Evolutionary conservation across 2,888 invertebrate species (phyloP).

Genomic region (Hirtodrosophila cameraria): DNA sequence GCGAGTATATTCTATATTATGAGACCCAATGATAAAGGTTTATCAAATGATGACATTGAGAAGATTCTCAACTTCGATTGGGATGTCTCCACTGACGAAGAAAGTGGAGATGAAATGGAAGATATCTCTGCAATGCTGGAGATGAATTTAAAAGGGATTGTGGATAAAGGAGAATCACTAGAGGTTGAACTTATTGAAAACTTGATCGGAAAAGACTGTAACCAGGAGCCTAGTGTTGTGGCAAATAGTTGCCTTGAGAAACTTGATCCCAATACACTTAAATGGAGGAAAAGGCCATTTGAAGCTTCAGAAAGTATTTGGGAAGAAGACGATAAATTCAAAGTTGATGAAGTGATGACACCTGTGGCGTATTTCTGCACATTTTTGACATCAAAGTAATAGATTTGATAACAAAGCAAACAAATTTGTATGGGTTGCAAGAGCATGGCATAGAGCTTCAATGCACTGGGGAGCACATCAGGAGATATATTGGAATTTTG

Average conservation of each 20-base stretch:
- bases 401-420: conserved; percentile 8
- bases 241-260: conserved; percentile 1
- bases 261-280: neutral
- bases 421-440: conserved; percentile 9
- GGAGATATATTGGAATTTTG: no score
- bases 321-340: neutral
- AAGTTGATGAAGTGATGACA: neutral
- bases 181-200: conserved; percentile 3
- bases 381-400: neutral
- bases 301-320: conserved; percentile 6
- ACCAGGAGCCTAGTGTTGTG: neutral
- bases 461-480: no score
- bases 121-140: no score
- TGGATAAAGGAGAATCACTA: conserved; percentile 5
- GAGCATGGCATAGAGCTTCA: conserved; percentile 1
- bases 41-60: no score
- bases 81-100: no score
- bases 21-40: no score
- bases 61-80: no score
- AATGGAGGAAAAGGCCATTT: conserved; percentile 3
- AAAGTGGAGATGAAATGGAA: no score
- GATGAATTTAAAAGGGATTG: no score
- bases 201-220: neutral
- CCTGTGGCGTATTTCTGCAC: conserved; percentile 2
- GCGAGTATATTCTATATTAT: no score